phyloP scores from a whole-genome alignment of 2,888 invertebrate genomes.

The Meliscaeva auricollis region DNA sequence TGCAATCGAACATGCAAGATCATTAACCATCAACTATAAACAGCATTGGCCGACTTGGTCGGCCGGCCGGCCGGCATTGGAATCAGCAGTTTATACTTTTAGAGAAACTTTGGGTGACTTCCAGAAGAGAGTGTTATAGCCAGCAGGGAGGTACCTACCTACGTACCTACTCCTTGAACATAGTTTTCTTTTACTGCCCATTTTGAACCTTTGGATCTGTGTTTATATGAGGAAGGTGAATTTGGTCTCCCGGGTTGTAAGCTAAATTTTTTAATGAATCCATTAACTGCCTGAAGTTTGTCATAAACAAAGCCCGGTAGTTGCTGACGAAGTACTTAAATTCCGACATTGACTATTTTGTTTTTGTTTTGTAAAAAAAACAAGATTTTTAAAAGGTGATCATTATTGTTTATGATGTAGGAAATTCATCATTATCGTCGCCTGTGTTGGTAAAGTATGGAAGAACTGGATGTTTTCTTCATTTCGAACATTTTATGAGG shows the following conservation, averaged over 20 bases:
- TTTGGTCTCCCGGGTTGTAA: conserved; percentile 31
- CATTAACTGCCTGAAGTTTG: conserved; percentile 55
- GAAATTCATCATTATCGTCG: conserved; percentile 30
- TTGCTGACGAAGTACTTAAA: conserved; percentile 33
- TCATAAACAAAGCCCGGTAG: conserved; percentile 71
- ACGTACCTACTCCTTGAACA: no score
- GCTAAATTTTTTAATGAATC: conserved; percentile 58
- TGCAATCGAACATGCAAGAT: conserved; percentile 74
- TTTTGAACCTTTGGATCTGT: conserved; percentile 48
- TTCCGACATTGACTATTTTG: conserved; percentile 17
- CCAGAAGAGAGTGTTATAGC: conserved; percentile 28
- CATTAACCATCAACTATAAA: conserved; percentile 43
- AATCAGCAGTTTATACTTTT: neutral
- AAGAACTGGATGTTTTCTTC: neutral
- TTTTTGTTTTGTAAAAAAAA: neutral
- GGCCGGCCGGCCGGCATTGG: neutral
- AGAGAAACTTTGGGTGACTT: neutral
- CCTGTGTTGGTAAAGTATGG: neutral
- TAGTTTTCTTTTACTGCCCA: conserved; percentile 57
- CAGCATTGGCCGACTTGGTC: neutral
- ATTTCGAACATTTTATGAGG: conserved; percentile 10
- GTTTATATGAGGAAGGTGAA: neutral
- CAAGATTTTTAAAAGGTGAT: conserved; percentile 1
- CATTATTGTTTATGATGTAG: conserved; percentile 47
- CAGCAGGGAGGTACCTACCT: conserved; percentile 4